Conservation (phyloP, 2,113 vertebrate genomes). For the Formicarius rufipectus region DNA sequence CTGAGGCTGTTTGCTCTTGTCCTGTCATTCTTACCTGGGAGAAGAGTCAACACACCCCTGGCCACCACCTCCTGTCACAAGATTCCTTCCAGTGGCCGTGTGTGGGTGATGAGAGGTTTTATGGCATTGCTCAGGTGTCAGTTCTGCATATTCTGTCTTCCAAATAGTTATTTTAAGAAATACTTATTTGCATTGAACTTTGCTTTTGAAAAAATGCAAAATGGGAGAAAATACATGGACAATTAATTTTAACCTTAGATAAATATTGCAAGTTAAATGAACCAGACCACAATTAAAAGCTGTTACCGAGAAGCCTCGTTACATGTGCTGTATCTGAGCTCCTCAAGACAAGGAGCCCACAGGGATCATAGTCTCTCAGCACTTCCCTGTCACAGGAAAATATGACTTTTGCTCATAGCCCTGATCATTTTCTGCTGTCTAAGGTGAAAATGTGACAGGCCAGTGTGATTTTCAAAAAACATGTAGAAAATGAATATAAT, state of each 20-base stretch:
- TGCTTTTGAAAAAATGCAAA: not conserved
- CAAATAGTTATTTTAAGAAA: not conserved
- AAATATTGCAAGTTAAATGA: not conserved
- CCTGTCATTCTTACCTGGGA: not conserved
- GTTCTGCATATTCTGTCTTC: not conserved
- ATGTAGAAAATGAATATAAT: conserved; percentile 21
- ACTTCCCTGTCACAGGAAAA: not conserved
- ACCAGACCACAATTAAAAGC: conserved; percentile 20
- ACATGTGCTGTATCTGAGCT: not conserved
- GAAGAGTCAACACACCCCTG: not conserved
- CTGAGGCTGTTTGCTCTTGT: not conserved
- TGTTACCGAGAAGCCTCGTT: conserved; percentile 11
- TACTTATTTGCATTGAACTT: not conserved
- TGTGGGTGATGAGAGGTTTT: not conserved
- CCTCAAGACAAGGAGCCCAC: conserved; percentile 10
- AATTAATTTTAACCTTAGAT: not conserved
- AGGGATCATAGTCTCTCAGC: conserved; percentile 16
- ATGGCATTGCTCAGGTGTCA: not conserved
- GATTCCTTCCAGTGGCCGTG: not conserved
- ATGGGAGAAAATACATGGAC: not conserved
- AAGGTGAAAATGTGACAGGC: not conserved
- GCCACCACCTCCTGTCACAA: not conserved
- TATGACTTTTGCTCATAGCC: not conserved
- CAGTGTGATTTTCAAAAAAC: conserved; percentile 14
- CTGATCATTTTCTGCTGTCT: not conserved